phyloP scores from a whole-genome alignment of 2,113 vertebrate genomes.

The Sceloporus tristichus region DNA sequence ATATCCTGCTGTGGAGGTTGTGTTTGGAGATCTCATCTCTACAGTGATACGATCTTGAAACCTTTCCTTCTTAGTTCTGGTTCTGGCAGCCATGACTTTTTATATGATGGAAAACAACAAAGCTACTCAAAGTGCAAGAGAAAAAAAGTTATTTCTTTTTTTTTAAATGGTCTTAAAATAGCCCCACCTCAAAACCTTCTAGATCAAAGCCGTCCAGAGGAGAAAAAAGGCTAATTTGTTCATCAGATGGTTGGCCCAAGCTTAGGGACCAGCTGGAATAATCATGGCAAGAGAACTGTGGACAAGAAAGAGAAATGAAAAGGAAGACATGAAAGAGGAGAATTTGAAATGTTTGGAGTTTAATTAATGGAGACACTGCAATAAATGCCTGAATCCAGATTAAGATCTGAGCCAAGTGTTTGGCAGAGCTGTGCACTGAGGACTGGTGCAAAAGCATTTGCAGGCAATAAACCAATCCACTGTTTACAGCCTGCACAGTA shows the following conservation, averaged over 20 bases:
- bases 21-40: conserved; percentile 61
- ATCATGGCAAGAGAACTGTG: conserved; percentile 37
- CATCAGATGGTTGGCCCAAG: conserved; percentile 32
- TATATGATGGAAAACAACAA: conserved; percentile 75
- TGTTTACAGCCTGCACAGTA: neutral
- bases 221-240: conserved; percentile 59
- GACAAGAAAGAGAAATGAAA: conserved; percentile 43
- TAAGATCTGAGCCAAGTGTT: neutral
- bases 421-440: neutral
- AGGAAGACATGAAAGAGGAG: conserved; percentile 36
- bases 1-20: conserved; percentile 61
- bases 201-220: conserved; percentile 69
- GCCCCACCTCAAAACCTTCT: conserved; percentile 58
- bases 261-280: conserved; percentile 49
- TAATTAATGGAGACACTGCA: neutral
- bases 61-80: conserved; percentile 67
- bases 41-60: conserved; percentile 62
- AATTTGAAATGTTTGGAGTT: conserved; percentile 7
- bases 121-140: conserved; percentile 58
- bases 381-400: conserved; percentile 14
- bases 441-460: conserved; percentile 13
- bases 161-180: conserved; percentile 68
- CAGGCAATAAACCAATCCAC: neutral
- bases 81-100: conserved; percentile 73
- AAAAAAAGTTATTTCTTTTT: conserved; percentile 44